These are phyloP conservation scores for Harpalus rufipes DNA, from an alignment of 2,888 invertebrate genomes.

Conservation along the genomic window DNA sequence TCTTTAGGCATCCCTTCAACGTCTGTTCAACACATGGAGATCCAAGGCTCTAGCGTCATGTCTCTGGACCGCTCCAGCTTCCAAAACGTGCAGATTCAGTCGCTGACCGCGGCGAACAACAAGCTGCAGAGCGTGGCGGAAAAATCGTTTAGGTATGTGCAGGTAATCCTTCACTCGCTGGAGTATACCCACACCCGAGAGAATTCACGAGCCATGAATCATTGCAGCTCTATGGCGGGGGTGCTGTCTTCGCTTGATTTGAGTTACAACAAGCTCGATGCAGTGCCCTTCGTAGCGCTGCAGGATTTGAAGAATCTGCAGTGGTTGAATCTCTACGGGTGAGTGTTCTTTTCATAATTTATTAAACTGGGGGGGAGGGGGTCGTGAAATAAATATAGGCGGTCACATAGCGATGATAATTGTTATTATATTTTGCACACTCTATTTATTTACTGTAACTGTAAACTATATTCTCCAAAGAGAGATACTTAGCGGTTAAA, in stretches of 20 bases:
- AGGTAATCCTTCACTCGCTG: constrained; percentile 52
- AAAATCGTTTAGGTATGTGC: constrained; percentile 87
- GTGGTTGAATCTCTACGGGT: constrained; percentile 92
- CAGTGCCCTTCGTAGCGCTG: constrained; percentile 86
- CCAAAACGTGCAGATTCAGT: constrained; percentile 87
- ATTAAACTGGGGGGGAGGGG: neutral
- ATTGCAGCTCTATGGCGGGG: constrained; percentile 88
- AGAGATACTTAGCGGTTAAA: too few species aligned
- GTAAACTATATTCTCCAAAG: too few species aligned
- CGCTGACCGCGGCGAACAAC: constrained; percentile 90
- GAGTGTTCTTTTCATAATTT: constrained; percentile 73
- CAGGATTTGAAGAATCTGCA: constrained; percentile 86
- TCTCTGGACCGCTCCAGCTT: constrained; percentile 89
- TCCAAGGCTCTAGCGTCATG: constrained; percentile 89
- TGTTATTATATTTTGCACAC: too few species aligned
- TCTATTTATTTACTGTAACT: too few species aligned
- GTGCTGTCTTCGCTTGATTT: constrained; percentile 91
- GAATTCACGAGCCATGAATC: constrained; percentile 70
- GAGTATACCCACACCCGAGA: neutral
- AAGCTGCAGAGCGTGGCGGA: constrained; percentile 88
- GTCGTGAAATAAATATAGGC: too few species aligned
- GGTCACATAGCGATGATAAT: too few species aligned
- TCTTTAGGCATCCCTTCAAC: constrained; percentile 87
- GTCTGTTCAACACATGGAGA: constrained; percentile 89
- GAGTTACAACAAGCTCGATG: constrained; percentile 89